Conservation (phyloP, 2,888 invertebrate genomes). For the Noctuana brunneofusca region DNA sequence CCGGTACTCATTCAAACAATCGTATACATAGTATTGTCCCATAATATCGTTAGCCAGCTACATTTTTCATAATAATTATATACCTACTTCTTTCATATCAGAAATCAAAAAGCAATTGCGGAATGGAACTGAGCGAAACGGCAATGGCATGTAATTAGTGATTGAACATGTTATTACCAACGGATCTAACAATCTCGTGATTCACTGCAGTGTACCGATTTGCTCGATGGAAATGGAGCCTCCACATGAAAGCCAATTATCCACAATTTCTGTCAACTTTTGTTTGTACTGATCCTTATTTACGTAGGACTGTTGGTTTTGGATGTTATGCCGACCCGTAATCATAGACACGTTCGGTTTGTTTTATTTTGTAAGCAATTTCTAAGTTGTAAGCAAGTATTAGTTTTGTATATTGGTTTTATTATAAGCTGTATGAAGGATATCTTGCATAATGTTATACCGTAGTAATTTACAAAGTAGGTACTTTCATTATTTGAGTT, state of each 20-base stretch:
- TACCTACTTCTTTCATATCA: conserved; percentile 5
- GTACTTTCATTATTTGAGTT: no score
- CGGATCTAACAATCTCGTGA: conserved; percentile 38
- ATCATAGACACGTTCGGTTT: conserved; percentile 20
- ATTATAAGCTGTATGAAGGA: background rate
- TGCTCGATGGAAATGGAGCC: conserved; percentile 55
- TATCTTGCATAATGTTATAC: background rate
- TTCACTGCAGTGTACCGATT: conserved; percentile 54
- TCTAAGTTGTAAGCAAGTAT: conserved; percentile 1
- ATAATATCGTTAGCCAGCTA: background rate
- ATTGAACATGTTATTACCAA: conserved; percentile 39
- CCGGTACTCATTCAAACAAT: background rate
- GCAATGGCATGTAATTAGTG: conserved; percentile 36
- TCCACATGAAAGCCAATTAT: conserved; percentile 63
- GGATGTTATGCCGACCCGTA: conserved; percentile 14
- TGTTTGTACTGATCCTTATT: conserved; percentile 41
- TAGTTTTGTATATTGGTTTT: background rate
- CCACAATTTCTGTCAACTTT: conserved; percentile 59
- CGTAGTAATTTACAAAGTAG: no score
- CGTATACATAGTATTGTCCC: background rate
- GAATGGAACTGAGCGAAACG: conserved; percentile 34
- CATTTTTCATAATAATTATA: background rate
- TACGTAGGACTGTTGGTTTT: conserved; percentile 21
- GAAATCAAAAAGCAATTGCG: conserved; percentile 30
- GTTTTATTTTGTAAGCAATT: background rate